A percentile compares a stretch with the other conserved stretches of the same genome.
phyloP scores from a whole-genome alignment of 1,140 invertebrate species.

The Drosophila kanapiae region DNA sequence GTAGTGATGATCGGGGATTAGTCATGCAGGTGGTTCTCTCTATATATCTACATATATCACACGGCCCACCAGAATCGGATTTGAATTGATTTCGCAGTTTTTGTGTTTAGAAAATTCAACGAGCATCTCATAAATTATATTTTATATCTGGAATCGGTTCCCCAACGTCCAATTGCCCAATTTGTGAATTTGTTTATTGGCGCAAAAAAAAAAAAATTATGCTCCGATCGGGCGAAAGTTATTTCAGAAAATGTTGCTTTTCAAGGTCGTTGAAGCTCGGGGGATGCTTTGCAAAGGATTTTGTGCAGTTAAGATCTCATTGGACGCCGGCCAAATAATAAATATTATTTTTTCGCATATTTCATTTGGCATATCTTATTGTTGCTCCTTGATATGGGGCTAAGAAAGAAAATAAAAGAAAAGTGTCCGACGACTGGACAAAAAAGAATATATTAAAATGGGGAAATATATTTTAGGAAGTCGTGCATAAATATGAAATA shows the following conservation, averaged over 20 bases:
- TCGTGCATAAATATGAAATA: conserved; percentile 28
- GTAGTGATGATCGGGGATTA: conserved; percentile 46
- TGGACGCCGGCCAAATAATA: conserved; percentile 68
- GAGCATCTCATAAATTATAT: conserved; percentile 64
- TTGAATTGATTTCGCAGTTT: conserved; percentile 36
- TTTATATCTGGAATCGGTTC: conserved; percentile 62
- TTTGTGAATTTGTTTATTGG: conserved; percentile 76
- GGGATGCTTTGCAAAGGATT: conserved; percentile 68
- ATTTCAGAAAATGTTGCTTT: conserved; percentile 40
- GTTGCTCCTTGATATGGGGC: conserved; percentile 32
- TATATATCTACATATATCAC: background rate
- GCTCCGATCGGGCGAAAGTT: conserved; percentile 63
- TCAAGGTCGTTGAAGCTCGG: conserved; percentile 75
- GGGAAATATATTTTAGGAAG: conserved; percentile 37
- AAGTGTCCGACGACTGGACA: conserved; percentile 19
- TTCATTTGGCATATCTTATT: conserved; percentile 38
- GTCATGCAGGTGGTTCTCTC: conserved; percentile 75
- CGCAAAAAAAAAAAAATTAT: conserved; percentile 53
- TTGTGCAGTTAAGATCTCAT: conserved; percentile 68
- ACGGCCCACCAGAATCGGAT: conserved; percentile 8
- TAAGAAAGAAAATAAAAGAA: conserved; percentile 15
- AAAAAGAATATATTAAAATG: background rate
- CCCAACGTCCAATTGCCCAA: conserved; percentile 48
- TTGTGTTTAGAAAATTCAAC: conserved; percentile 59
- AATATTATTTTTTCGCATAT: conserved; percentile 59